These are phyloP conservation scores for Passer montanus DNA, from an alignment of 2,113 vertebrate genomes.

Conservation along the genomic window DNA sequence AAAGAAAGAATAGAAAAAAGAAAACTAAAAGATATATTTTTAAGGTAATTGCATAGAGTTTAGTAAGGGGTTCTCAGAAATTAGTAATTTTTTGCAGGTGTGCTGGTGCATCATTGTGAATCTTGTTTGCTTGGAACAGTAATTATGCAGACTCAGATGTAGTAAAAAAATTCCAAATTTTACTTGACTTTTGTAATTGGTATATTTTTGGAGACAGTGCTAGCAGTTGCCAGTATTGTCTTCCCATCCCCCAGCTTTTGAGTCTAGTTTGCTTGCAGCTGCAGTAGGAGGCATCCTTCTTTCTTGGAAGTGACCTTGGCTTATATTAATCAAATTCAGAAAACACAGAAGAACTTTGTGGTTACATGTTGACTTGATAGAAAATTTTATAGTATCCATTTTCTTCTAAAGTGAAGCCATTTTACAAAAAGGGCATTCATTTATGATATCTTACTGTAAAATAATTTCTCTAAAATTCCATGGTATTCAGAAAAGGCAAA, in stretches of 20 bases:
- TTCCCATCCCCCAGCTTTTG: slow-evolving; percentile 58
- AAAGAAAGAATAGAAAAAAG: not conserved
- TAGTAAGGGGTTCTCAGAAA: not conserved
- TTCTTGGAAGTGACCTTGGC: slow-evolving; percentile 83
- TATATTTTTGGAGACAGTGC: slow-evolving; percentile 20
- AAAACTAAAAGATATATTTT: not conserved
- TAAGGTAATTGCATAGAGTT: not conserved
- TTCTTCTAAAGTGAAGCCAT: slow-evolving; percentile 73
- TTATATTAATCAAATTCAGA: slow-evolving; percentile 82
- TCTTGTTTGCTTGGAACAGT: not conserved
- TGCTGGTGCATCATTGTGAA: not conserved
- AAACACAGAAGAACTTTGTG: slow-evolving; percentile 77
- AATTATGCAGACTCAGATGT: not conserved
- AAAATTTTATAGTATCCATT: slow-evolving; percentile 78
- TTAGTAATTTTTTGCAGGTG: not conserved
- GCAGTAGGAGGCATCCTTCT: slow-evolving; percentile 77
- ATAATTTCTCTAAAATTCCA: not conserved
- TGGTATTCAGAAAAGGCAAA: not conserved
- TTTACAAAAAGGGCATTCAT: slow-evolving; percentile 51
- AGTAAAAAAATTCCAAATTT: not conserved
- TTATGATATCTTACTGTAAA: slow-evolving; percentile 38
- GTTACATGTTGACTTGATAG: slow-evolving; percentile 79
- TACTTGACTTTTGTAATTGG: not conserved
- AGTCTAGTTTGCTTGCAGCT: slow-evolving; percentile 72
- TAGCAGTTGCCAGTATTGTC: slow-evolving; percentile 39